Evolutionary conservation across 53 echinoderm and acorn worm species (phyloP).

Genomic region (Henricia sp.): DNA sequence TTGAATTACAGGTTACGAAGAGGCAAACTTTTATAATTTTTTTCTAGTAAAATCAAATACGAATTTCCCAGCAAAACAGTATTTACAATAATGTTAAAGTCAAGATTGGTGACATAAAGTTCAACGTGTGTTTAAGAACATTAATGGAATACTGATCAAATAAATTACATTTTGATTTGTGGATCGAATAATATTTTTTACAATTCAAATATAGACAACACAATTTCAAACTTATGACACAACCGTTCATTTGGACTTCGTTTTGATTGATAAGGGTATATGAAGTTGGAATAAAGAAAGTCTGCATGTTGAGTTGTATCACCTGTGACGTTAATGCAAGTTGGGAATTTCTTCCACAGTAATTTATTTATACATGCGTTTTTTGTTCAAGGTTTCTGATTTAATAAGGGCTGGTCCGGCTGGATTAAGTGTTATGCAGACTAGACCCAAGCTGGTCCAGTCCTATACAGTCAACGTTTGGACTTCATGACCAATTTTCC

Average conservation of each 20-base stretch:
- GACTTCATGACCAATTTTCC: too few species aligned
- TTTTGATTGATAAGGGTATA: not conserved
- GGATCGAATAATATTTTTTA: not conserved
- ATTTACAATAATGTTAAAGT: conserved; percentile 46
- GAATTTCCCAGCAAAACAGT: conserved; percentile 53
- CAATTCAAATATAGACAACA: not conserved
- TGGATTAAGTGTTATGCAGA: too few species aligned
- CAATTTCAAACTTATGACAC: not conserved
- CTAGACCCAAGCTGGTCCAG: too few species aligned
- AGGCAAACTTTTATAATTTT: conserved; percentile 13
- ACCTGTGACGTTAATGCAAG: too few species aligned
- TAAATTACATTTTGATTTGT: not conserved
- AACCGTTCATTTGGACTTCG: not conserved
- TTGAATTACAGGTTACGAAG: conserved; percentile 43
- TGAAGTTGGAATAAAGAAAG: not conserved
- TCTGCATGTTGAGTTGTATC: too few species aligned
- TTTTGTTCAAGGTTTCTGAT: too few species aligned
- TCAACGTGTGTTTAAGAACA: conserved; percentile 33
- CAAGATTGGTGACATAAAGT: conserved; percentile 44
- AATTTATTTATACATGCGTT: too few species aligned
- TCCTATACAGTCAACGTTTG: too few species aligned
- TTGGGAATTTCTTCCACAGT: too few species aligned
- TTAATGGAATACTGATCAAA: conserved; percentile 47
- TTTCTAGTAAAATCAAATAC: conserved; percentile 42
- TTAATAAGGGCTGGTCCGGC: too few species aligned